These are phyloP conservation scores for Synergus gifuensis DNA, from an alignment of 2,888 invertebrate genomes.

Conservation along the genomic window DNA sequence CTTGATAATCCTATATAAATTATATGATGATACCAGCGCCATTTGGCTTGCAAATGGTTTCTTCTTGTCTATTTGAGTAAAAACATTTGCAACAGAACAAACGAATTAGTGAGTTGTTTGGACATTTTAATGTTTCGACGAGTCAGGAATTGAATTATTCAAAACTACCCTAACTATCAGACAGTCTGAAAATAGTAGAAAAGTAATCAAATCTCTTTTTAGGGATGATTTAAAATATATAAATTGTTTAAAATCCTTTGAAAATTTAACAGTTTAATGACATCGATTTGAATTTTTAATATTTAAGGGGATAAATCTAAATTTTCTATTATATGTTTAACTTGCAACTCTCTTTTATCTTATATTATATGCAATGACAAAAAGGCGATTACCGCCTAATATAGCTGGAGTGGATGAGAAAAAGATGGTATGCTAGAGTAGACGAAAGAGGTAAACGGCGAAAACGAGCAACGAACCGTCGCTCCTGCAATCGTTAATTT, in stretches of 20 bases:
- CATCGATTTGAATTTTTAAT: no score
- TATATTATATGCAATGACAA: neutral
- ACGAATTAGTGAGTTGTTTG: neutral
- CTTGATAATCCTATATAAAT: neutral
- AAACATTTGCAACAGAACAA: neutral
- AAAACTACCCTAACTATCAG: neutral
- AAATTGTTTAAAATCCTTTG: no score
- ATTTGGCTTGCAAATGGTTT: neutral
- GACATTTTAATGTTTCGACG: neutral
- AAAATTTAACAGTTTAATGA: no score
- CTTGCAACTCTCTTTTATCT: no score
- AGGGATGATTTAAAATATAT: no score
- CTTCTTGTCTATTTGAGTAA: neutral
- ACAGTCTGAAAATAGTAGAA: no score
- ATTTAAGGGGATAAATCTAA: no score
- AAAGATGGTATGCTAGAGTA: neutral
- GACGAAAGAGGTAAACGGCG: slow-evolving; percentile 13
- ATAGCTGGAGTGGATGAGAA: neutral
- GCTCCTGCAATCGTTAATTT: slow-evolving; percentile 31
- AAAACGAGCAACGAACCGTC: neutral
- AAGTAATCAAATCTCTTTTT: no score
- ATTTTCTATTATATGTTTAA: no score
- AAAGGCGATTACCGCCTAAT: neutral
- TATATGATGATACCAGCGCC: neutral
- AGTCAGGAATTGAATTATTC: neutral